phyloP scores from a whole-genome alignment of 1,140 invertebrate species.

The Wasmannia auropunctata region DNA sequence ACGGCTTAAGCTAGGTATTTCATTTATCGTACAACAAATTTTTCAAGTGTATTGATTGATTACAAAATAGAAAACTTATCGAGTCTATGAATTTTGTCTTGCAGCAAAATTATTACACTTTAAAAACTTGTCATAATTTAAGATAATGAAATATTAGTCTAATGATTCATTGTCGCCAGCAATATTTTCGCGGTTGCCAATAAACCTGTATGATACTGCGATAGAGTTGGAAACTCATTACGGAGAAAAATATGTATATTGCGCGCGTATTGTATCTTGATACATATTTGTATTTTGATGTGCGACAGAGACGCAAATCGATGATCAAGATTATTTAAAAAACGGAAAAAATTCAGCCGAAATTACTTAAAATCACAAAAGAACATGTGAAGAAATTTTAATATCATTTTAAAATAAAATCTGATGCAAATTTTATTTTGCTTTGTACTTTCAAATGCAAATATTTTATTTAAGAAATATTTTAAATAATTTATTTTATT shows the following conservation, averaged over 20 bases:
- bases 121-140: no score
- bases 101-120: no score
- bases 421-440: background rate
- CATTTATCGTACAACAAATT: no score
- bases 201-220: background rate
- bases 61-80: no score
- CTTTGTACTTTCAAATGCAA: background rate
- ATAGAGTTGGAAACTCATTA: background rate
- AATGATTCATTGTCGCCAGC: background rate
- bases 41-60: no score
- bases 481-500: conserved; percentile 4
- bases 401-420: background rate
- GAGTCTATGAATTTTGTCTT: no score
- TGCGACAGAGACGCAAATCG: background rate
- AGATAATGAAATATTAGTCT: no score
- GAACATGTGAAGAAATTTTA: background rate
- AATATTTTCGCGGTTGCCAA: background rate
- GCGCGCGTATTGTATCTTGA: background rate
- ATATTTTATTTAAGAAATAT: background rate
- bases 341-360: background rate
- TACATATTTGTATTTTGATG: background rate
- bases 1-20: no score
- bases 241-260: background rate
- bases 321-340: background rate
- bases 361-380: background rate